Base-by-base conservation (phyloP, 2,888 invertebrate genomes). In the Hecatera dysodea region DNA sequence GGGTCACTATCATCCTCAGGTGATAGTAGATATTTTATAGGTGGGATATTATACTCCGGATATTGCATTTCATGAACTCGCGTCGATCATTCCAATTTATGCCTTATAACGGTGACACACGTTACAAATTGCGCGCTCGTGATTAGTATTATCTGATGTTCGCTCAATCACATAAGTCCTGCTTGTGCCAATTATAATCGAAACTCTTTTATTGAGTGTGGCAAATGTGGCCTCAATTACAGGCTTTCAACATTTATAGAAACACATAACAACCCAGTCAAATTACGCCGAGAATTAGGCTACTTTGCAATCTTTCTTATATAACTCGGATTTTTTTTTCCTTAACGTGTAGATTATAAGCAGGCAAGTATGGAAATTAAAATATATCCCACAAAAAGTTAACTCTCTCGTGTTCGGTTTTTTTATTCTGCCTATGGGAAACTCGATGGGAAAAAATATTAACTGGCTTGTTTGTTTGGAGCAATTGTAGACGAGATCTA, bases 111-210 rank as follows among this genome's bases (percentile, higher is more conserved):
- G 17, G 36, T 50, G 15, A 17, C 0, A 24, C 15, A 55, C 6
- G 22, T 15, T 0, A 12, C 33, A 36, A 22, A 55, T 22, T 15
- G 36, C 53, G 53, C 55, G 36, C 22, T 55, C 33, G 55, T 55
- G 55, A 55, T 36, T 55, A 22, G 33, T 19, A 36, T n/a, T 22
- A 33, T 56, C 33, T 36, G 60, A 22, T 52, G 52, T 44, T 70
- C 78, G 70, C 77, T 80, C 71, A 70, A 68, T 69, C 50, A 81
- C 61, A 67, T 62, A 69, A 44, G 59, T 48, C 24, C 46, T 72
- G 81, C 78, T 81, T 78, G 81, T 78, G 77, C 81, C 77, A 81
- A 81, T 70, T 7, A 52, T 50, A 55, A 36, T 50, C 33, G 24
- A 55, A 75, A 56, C 36, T 48, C 12, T 5, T 52, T 24, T 60